Base-by-base conservation (phyloP, 2,797 vertebrate species). In the Alexandromys oeconomus region DNA sequence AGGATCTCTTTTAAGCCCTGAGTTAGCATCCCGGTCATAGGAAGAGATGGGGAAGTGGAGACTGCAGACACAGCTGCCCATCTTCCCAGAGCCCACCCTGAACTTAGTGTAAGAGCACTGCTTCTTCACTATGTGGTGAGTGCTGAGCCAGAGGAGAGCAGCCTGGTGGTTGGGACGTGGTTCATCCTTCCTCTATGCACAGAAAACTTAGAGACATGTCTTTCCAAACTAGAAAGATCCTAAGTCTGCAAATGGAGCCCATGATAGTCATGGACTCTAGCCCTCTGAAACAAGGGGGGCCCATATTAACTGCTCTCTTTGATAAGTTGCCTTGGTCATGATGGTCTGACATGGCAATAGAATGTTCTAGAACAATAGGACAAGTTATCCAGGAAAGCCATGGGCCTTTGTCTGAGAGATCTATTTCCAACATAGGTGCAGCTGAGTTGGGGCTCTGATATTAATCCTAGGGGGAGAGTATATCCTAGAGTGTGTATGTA, bases 161-260 rank as follows among this genome's bases (percentile, higher is more conserved):
- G 21, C 57, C 57, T 34, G 40, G 11, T 27, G 21, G 3, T 43
- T 9, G 43, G 77, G 89, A 46, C 74, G 10, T 43, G 43, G 61
- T 43, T 21, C 40, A 88, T 57, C 91, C 93, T 51, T 65, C 67
- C 34, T 51, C 78, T 69, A 40, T 59, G n/a, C 15, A 77, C 57
- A 79, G 17, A 46, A 91, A 46, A 74, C 87, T 92, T 67, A 71
- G 63, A 82, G 67, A 57, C 34, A 93, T 43, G 77, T 77, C 67
- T 78, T 54, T 85, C n/a, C 10, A 79, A 61, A 93, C 69, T 21
- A 93, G 85, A 90, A 92, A 90, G 94, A 82, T 54, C 34, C 14
- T 48, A 90, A 95, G 25, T n/a, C 57, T 6, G 0, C 43, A 80
- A 92, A 78, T 51, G 65, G 71, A 43, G 71, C 12, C 71, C 23